Evolutionary conservation across 2,797 vertebrate genomes (phyloP), one percentile per base, ranked within the genome.

Genomic region (Acanthis flammea): DNA sequence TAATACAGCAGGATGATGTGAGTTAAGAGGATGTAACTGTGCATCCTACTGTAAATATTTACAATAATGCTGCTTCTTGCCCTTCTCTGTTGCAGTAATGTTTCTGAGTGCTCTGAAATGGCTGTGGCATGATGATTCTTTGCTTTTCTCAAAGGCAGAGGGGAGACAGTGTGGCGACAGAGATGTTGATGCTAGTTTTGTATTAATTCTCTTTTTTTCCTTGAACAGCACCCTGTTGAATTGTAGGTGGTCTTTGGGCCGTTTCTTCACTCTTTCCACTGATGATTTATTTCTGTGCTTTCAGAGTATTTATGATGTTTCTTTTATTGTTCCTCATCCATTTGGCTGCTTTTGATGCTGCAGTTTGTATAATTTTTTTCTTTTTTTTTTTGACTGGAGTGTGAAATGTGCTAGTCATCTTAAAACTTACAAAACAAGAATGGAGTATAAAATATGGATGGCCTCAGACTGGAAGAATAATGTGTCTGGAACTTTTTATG

Each of bases 281-380:
- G 91, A 62, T 93, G 58, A 88, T 94, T 94, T 89, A 78, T 86
- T 95, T 94, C 39, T 94, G 44, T 66, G 27, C 66, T 94, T 78
- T 86, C 60, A 88, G 76, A 87, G 25, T 85, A 76, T 91, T 95
- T 86, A 63, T 73, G 53, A 73, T 82, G 85, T 89, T 93, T 94
- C 83, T 90, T 96, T 86, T 86, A 65, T 91, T 95, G 87, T 94
- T 94, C 58, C 22, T 94, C 8, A 1, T 89, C 57, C 47, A 44
- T 95, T 95, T 95, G 83, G 47, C 91, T 94, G 44, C 61, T 68
- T 90, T 86, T 84, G 79, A 54, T 81, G 57, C 83, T 87, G 85
- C 50, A 77, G 68, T 95, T 94, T 76, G 67, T 89, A 8, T 73
- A 80, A 66, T 23, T 17, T 47, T 14, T 41, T 41, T 16, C 7